These are phyloP conservation scores for Bagarius yarrelli DNA, from an alignment of 2,113 vertebrate genomes.

Conservation along the genomic window DNA sequence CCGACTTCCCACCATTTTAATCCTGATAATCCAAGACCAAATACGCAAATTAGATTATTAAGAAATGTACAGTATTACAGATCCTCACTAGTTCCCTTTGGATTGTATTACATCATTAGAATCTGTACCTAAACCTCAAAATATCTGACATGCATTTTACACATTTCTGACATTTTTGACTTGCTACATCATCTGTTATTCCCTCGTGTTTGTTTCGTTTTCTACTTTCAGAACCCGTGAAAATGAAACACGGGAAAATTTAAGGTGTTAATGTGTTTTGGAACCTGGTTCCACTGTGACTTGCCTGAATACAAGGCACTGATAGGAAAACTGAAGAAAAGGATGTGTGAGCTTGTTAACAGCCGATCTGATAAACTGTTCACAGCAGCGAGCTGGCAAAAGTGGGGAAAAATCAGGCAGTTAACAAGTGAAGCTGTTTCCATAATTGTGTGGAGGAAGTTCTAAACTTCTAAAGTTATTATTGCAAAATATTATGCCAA, in stretches of 20 bases:
- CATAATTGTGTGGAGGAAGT: background rate
- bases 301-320: background rate
- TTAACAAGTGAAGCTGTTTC: background rate
- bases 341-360: background rate
- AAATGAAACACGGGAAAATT: background rate
- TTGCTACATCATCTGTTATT: background rate
- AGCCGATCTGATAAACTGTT: background rate
- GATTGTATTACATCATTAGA: too few species aligned
- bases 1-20: too few species aligned
- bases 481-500: too few species aligned
- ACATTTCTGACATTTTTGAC: background rate
- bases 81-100: too few species aligned
- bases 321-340: background rate
- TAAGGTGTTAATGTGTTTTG: constrained; percentile 1
- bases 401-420: background rate
- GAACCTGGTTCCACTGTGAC: background rate
- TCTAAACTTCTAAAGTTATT: background rate
- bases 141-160: too few species aligned
- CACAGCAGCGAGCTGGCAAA: background rate
- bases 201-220: background rate
- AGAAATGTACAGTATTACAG: too few species aligned
- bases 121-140: too few species aligned
- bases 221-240: background rate
- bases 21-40: too few species aligned
- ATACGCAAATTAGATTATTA: too few species aligned